Conservation (phyloP, 2,888 invertebrate genomes). For the Noctua janthe region DNA sequence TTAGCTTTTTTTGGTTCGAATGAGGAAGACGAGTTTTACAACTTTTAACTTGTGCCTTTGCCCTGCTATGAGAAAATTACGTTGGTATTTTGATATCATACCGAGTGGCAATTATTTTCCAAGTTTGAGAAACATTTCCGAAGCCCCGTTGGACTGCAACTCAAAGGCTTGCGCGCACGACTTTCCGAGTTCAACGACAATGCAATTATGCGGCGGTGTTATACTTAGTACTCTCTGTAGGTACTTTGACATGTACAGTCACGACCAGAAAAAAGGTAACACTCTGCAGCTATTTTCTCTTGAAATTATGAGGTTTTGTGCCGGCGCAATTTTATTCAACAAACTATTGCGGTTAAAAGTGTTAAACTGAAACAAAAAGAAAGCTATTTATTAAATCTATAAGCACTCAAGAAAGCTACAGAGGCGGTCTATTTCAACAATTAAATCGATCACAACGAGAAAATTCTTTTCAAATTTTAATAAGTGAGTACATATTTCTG, state of each 20-base stretch:
- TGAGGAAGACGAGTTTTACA: conserved; percentile 24
- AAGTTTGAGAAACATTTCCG: conserved; percentile 59
- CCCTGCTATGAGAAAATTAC: conserved; percentile 30
- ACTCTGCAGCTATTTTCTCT: no score
- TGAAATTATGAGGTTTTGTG: background rate
- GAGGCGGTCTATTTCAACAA: background rate
- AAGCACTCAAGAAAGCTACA: background rate
- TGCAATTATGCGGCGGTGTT: conserved; percentile 66
- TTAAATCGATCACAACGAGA: background rate
- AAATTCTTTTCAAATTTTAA: background rate
- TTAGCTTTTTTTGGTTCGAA: conserved; percentile 9
- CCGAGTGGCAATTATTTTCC: conserved; percentile 46
- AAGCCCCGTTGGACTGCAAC: conserved; percentile 63
- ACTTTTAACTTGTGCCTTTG: conserved; percentile 17
- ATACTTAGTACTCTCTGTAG: conserved; percentile 50
- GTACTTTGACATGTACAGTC: conserved; percentile 21
- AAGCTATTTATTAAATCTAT: background rate
- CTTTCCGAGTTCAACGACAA: conserved; percentile 67
- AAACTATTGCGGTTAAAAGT: background rate
- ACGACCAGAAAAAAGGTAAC: background rate
- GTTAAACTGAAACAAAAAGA: background rate
- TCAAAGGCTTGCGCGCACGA: conserved; percentile 64
- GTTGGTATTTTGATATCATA: conserved; percentile 46
- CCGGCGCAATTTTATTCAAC: background rate
- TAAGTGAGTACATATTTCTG: background rate